Evolutionary conservation across 2,888 invertebrate genomes (phyloP).

Genomic region (Epicampocera succincta): DNA sequence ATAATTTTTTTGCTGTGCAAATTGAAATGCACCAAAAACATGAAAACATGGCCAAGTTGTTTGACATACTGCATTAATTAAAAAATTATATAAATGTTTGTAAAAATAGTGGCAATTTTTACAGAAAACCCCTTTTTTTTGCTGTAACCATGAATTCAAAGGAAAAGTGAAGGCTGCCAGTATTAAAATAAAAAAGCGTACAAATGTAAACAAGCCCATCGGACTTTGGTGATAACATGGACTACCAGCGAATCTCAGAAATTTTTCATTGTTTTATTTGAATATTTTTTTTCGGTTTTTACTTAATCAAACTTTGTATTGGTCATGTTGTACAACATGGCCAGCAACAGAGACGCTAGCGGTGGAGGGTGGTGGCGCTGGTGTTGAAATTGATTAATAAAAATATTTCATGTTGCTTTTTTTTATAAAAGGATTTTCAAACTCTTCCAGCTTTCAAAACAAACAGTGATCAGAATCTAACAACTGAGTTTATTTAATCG

Average conservation of each 20-base stretch:
- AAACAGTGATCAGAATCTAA: too few species aligned
- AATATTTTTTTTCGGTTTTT: background rate
- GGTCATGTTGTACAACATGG: conserved; percentile 13
- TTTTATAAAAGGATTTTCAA: too few species aligned
- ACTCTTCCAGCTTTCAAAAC: too few species aligned
- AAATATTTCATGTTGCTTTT: too few species aligned
- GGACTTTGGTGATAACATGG: conserved; percentile 48
- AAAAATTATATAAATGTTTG: background rate
- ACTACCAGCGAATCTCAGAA: conserved; percentile 48
- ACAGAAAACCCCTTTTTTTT: too few species aligned
- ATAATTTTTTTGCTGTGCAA: too few species aligned
- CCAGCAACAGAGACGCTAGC: background rate
- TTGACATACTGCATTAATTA: too few species aligned
- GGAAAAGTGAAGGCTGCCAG: background rate
- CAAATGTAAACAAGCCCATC: conserved; percentile 55
- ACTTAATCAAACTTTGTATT: conserved; percentile 13
- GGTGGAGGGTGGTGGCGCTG: too few species aligned
- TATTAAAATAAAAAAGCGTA: conserved; percentile 16
- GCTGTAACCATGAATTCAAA: background rate
- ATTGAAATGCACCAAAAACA: too few species aligned
- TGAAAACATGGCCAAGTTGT: too few species aligned
- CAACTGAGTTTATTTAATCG: too few species aligned
- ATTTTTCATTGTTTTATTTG: conserved; percentile 16
- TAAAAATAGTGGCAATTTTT: background rate
- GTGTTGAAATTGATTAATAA: too few species aligned